Evolutionary conservation across 1,140 invertebrate genomes (phyloP).

Genomic region (Aphelenchoides besseyi): DNA sequence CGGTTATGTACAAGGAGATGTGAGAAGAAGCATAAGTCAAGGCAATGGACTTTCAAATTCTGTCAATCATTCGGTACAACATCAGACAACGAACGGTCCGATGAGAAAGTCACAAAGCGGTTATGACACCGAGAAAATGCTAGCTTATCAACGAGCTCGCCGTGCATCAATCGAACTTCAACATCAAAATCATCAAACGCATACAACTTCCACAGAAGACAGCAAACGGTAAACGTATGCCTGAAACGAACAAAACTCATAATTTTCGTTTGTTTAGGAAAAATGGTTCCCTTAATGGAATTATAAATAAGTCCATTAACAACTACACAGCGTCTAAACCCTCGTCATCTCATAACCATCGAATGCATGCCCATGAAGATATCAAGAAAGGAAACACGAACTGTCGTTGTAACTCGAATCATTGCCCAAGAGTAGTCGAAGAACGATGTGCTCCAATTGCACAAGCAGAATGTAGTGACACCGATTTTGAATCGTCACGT

Average conservation of each 20-base stretch:
- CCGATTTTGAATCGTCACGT: constrained; percentile 4
- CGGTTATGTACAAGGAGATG: neutral
- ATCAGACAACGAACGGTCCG: neutral
- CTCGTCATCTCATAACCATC: neutral
- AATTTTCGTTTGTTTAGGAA: neutral
- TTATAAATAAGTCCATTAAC: neutral
- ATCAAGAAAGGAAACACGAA: neutral
- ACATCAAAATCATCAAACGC: neutral
- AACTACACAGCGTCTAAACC: neutral
- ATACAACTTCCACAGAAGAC: neutral
- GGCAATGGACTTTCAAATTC: constrained; percentile 3
- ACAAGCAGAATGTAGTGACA: constrained; percentile 3
- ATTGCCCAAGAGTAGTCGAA: neutral
- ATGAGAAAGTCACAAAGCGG: constrained; percentile 3
- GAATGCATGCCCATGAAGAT: neutral
- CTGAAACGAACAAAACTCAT: neutral
- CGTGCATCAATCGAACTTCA: neutral
- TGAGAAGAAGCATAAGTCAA: constrained; percentile 3
- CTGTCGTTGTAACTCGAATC: neutral
- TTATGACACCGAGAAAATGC: neutral
- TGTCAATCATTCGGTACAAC: neutral
- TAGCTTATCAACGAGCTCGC: neutral
- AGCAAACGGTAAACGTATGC: neutral
- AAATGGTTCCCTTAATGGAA: neutral
- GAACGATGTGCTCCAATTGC: constrained; percentile 12